A percentile compares a stretch with the other conserved stretches of the same genome.
phyloP scores from a whole-genome alignment of 2,888 invertebrate species.

The Griposia aprilina region DNA sequence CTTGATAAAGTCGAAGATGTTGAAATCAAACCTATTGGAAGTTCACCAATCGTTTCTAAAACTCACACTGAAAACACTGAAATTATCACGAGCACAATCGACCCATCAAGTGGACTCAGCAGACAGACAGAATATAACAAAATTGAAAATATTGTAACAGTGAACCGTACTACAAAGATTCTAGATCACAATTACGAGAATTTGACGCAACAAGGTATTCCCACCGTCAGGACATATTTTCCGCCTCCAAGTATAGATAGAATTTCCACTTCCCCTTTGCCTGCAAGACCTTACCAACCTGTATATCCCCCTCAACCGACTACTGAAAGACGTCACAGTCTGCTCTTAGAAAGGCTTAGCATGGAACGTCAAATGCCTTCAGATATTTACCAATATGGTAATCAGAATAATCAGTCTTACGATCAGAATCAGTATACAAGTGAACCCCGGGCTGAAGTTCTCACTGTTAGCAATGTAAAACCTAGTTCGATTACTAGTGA shows the following conservation, averaged over 20 bases:
- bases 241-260: conserved; percentile 82
- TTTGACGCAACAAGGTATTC: conserved; percentile 79
- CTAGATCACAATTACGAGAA: conserved; percentile 84
- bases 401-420: conserved; percentile 78
- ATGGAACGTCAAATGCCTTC: conserved; percentile 85
- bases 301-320: conserved; percentile 78
- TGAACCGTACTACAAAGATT: conserved; percentile 86
- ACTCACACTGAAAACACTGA: conserved; percentile 84
- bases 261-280: conserved; percentile 79
- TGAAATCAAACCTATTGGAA: conserved; percentile 87
- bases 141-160: conserved; percentile 86
- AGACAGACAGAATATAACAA: conserved; percentile 86
- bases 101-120: conserved; percentile 78
- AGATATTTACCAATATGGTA: conserved; percentile 83
- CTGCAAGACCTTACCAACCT: conserved; percentile 81
- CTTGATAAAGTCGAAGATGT: conserved; percentile 87
- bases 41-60: conserved; percentile 82
- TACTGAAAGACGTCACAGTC: conserved; percentile 85
- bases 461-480: conserved; percentile 86
- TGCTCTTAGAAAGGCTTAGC: conserved; percentile 85
- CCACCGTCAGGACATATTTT: conserved; percentile 84
- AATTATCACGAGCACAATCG: conserved; percentile 81
- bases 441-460: conserved; percentile 86
- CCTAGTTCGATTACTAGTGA: conserved; percentile 85
- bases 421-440: conserved; percentile 80